Conservation (phyloP, 2,888 invertebrate species). For the Muschampia plurimacula region DNA sequence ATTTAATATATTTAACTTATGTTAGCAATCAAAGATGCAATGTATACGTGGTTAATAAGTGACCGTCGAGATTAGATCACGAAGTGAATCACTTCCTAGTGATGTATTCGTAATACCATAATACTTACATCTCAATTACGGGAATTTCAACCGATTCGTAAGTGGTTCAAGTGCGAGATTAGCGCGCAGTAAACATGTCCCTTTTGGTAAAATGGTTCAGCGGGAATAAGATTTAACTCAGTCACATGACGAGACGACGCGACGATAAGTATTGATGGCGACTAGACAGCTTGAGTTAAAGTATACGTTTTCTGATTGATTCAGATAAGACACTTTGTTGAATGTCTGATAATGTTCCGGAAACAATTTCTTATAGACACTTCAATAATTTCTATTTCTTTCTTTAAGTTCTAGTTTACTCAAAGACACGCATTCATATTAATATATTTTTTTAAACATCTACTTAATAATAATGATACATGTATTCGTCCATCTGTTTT, state of each 20-base stretch:
- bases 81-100: slow-evolving; percentile 37
- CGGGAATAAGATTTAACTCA: neutral
- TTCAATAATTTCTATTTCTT: no score
- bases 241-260: neutral
- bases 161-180: neutral
- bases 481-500: no score
- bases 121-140: slow-evolving; percentile 2
- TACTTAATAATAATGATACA: no score
- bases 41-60: slow-evolving; percentile 40
- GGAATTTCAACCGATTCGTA: neutral
- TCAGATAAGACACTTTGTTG: neutral
- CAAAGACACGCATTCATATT: no score
- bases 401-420: no score
- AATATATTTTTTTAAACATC: no score
- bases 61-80: slow-evolving; percentile 43
- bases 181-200: slow-evolving; percentile 2
- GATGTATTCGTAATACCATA: neutral
- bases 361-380: no score
- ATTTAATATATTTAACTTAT: no score
- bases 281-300: neutral
- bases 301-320: neutral
- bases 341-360: no score
- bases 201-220: neutral
- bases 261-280: neutral
- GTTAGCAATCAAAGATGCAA: slow-evolving; percentile 39